A percentile compares a stretch with the other conserved stretches of the same genome.
Evolutionary conservation across 2,113 vertebrate genomes (phyloP).

Genomic region (Hystrix brachyura): DNA sequence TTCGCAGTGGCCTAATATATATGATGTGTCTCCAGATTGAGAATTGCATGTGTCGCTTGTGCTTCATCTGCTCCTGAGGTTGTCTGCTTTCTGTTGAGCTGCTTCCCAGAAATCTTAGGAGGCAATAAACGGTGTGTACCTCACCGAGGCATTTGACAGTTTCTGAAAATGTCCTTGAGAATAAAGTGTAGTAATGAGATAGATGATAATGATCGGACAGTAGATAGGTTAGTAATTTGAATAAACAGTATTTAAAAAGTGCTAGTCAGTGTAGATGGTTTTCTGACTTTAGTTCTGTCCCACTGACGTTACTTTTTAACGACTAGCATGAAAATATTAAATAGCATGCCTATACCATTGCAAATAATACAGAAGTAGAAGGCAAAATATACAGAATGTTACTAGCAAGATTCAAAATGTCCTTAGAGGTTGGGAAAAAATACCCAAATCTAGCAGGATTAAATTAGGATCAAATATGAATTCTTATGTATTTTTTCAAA

Average conservation of each 20-base stretch:
- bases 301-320: conserved; percentile 52
- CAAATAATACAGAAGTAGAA: conserved; percentile 53
- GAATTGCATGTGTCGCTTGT: conserved; percentile 45
- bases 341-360: neutral
- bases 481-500: conserved; percentile 34
- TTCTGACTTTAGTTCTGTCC: conserved; percentile 34
- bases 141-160: conserved; percentile 15
- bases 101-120: conserved; percentile 52
- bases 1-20: conserved; percentile 55
- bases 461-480: conserved; percentile 55
- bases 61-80: conserved; percentile 67
- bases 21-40: conserved; percentile 57
- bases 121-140: conserved; percentile 47
- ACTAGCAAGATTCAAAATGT: conserved; percentile 13
- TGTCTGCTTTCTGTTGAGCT: conserved; percentile 55
- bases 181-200: conserved; percentile 47
- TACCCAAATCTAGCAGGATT: conserved; percentile 43
- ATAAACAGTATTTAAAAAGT: conserved; percentile 40
- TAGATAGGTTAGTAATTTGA: conserved; percentile 40
- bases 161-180: conserved; percentile 68
- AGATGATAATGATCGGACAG: conserved; percentile 16
- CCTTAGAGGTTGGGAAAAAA: neutral
- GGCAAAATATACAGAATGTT: neutral
- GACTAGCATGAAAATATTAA: conserved; percentile 53
- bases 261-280: neutral